Conservation (phyloP, 2,797 vertebrate species). For the Sebastes diploproa region DNA sequence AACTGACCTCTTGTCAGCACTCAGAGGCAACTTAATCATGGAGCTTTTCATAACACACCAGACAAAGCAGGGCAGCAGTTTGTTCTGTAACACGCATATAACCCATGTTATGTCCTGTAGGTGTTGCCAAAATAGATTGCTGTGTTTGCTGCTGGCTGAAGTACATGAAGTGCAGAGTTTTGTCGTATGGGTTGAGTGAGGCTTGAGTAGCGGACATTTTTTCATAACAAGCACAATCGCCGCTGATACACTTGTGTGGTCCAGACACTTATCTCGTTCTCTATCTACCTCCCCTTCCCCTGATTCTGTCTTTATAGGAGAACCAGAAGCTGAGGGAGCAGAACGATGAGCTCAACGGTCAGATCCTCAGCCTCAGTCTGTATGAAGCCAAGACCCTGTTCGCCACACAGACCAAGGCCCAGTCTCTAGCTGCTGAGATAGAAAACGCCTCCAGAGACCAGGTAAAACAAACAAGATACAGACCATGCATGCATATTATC, state of each 20-base stretch:
- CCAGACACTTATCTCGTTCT: neutral
- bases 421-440: constrained; percentile 96
- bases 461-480: constrained; percentile 72
- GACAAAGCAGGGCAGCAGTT: constrained; percentile 55
- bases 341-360: constrained; percentile 95
- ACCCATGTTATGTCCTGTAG: constrained; percentile 63
- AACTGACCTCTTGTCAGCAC: constrained; percentile 55
- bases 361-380: constrained; percentile 95
- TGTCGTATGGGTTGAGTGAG: constrained; percentile 30
- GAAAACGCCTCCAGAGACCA: constrained; percentile 95
- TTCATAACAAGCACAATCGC: neutral
- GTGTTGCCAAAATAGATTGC: constrained; percentile 55
- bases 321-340: constrained; percentile 95
- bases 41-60: constrained; percentile 61
- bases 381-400: constrained; percentile 96
- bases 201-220: constrained; percentile 53
- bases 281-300: neutral
- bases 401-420: constrained; percentile 95
- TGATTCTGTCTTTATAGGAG: constrained; percentile 77
- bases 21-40: constrained; percentile 44
- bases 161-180: constrained; percentile 3
- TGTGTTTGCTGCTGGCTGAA: constrained; percentile 59
- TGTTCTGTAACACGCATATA: constrained; percentile 71
- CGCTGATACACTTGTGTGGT: neutral
- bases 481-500: neutral